Evolutionary conservation across 2,113 vertebrate species (phyloP).

Genomic region (Sinosuthora webbiana): DNA sequence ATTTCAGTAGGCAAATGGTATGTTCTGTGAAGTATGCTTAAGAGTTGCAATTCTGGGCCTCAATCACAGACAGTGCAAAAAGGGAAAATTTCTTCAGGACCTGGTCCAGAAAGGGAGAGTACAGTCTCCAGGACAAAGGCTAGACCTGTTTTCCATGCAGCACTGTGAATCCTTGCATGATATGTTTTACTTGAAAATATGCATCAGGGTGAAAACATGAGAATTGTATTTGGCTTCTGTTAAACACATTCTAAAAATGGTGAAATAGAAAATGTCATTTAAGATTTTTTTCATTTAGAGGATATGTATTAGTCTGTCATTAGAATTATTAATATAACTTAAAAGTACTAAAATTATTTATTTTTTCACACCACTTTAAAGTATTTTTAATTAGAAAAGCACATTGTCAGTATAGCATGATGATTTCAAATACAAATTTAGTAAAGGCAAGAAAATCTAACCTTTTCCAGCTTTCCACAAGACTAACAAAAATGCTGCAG

Average conservation of each 20-base stretch:
- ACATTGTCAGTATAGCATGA: neutral
- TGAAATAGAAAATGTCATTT: neutral
- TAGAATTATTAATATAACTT: neutral
- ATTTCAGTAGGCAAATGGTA: neutral
- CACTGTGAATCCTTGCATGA: neutral
- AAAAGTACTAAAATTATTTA: neutral
- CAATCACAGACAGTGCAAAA: neutral
- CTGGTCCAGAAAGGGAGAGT: neutral
- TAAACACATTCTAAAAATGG: neutral
- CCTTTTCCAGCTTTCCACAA: slow-evolving; percentile 37
- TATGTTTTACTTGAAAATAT: neutral
- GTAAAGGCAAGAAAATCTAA: slow-evolving; percentile 31
- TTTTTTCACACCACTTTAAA: slow-evolving; percentile 20
- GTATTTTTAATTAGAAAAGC: slow-evolving; percentile 44
- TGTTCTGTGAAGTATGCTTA: neutral
- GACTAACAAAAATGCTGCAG: slow-evolving; percentile 50
- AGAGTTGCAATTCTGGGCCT: neutral
- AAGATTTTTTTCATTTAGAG: neutral
- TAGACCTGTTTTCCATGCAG: neutral
- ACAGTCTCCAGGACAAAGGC: neutral
- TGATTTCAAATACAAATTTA: slow-evolving; percentile 27
- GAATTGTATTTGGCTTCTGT: neutral
- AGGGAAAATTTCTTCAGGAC: neutral
- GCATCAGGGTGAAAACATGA: neutral
- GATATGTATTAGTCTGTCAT: neutral